Evolutionary conservation across 1,140 invertebrate genomes (phyloP), one percentile per base, ranked within the genome.

Genomic region (Aethina tumida): DNA sequence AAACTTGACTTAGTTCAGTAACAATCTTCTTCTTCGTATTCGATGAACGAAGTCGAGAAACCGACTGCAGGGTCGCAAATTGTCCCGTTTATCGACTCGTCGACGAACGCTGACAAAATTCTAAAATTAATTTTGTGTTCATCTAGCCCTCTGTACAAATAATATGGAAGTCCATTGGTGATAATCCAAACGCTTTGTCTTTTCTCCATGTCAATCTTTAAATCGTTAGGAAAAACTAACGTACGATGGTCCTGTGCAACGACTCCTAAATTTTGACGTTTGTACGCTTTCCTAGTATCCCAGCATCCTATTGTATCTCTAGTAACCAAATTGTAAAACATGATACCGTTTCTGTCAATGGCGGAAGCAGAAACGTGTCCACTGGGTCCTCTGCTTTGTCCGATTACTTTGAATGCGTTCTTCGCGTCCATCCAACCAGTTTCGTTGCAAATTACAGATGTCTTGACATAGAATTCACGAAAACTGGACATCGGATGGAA

Each of bases 401-500:
- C 79, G 12, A 81, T 65, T 0, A 76, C 58, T 25, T 70, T 58
- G 43, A 85, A 83, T 7, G 69, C 69, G 5, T 74, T 69, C 0
- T 59, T 68, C 12, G 67, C 66, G 3, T 70, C 60, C 14, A 62
- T 58, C 49, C 68, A 69, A 0, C 68, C 61, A 0, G 60, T 65
- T 38, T 77, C 73, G 29, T 81, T 72, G 1, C 68, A 56, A 1
- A 88, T 54, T 1, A 78, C 59, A 0, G 73, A 70, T 1, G 79
- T 75, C 4, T 74, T 67, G 0, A 86, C 77, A 14, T 71, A 72
- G 52, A 84, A 88, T 58, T 87, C 82, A 16, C 70, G 50, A 36
- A 75, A 80, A 52, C 82, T 83, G 1, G 81, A 81, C 77, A 88
- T 76, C 0, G 84, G 72, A 62, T 87, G 81, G 51, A 84, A 87